These are phyloP conservation scores for Arizona elegans DNA, from an alignment of 2,113 vertebrate genomes.

Conservation along the genomic window DNA sequence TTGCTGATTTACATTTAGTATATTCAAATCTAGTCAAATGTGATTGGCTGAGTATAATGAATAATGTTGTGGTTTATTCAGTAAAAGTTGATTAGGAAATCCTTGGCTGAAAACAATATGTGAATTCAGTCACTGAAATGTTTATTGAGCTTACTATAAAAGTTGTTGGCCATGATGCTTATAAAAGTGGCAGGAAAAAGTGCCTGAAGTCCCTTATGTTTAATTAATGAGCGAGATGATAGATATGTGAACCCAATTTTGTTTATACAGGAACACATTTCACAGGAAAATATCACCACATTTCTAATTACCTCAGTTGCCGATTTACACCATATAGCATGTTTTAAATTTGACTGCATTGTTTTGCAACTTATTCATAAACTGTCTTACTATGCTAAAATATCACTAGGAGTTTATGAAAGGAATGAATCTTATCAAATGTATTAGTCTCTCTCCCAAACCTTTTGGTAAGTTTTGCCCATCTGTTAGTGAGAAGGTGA, in stretches of 20 bases:
- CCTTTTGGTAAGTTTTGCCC: neutral
- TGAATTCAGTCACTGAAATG: neutral
- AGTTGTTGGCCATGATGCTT: neutral
- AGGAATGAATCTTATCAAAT: neutral
- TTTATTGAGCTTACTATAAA: neutral
- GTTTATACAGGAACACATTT: neutral
- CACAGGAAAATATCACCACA: neutral
- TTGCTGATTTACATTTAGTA: neutral
- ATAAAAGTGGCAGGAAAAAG: neutral
- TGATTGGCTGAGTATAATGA: neutral
- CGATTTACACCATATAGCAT: neutral
- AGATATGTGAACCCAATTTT: neutral
- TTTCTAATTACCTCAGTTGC: neutral
- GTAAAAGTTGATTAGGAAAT: neutral
- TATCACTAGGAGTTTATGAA: neutral
- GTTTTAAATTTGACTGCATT: neutral
- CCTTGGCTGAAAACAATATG: neutral
- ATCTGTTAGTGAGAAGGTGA: neutral
- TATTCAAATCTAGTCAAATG: neutral
- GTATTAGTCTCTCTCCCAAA: neutral
- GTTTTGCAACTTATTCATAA: neutral
- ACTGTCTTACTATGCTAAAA: neutral
- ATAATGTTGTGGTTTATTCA: neutral
- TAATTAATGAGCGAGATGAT: neutral
- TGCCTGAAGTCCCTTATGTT: neutral